A percentile compares a stretch with the other conserved stretches of the same genome.
Evolutionary conservation across 2,888 invertebrate species (phyloP).

Genomic region (Lochmaea capreae): DNA sequence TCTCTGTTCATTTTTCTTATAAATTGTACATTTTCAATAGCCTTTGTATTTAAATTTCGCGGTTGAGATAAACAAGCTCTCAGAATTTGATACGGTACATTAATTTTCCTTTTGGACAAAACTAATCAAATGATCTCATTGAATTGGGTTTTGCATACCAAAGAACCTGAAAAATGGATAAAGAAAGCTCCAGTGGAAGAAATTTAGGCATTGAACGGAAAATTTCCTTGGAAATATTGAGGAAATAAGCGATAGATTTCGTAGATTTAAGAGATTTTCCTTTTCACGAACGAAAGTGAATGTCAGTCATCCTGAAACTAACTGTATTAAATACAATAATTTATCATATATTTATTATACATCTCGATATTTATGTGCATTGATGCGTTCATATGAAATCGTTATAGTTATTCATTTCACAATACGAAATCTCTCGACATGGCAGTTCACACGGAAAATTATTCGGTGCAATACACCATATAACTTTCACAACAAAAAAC

Average conservation of each 20-base stretch:
- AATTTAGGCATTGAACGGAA: too few species aligned
- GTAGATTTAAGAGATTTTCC: background rate
- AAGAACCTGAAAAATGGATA: too few species aligned
- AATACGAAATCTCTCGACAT: conserved; percentile 29
- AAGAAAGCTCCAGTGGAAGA: too few species aligned
- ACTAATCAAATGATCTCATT: too few species aligned
- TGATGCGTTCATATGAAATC: conserved; percentile 22
- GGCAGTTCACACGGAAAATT: conserved; percentile 29
- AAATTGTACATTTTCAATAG: too few species aligned
- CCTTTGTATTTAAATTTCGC: too few species aligned
- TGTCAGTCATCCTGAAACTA: background rate
- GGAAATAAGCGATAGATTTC: background rate
- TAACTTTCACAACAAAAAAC: conserved; percentile 27
- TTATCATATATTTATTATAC: background rate
- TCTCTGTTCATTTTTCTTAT: too few species aligned
- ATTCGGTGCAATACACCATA: conserved; percentile 29
- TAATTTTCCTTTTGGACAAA: too few species aligned
- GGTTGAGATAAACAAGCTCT: too few species aligned
- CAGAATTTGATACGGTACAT: too few species aligned
- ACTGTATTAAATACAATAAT: background rate
- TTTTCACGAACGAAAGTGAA: background rate
- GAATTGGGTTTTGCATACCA: too few species aligned
- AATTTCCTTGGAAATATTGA: too few species aligned
- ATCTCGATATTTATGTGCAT: conserved; percentile 19
- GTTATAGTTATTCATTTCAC: conserved; percentile 22